Conservation (phyloP, 2,888 invertebrate species). For the Tiliacea citrago region DNA sequence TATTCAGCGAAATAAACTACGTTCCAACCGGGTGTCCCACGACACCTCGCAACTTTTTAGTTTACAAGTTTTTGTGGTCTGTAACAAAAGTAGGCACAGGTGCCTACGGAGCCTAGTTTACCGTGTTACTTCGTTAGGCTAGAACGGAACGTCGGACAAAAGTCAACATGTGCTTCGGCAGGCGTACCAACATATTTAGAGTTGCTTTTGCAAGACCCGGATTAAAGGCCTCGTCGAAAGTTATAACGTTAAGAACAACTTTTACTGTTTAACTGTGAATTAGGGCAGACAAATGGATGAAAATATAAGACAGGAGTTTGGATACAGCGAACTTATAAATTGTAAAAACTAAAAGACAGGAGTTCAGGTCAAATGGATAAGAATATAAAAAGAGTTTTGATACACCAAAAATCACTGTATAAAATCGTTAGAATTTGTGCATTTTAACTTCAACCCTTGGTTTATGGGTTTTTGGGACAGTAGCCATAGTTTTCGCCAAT, state of each 20-base stretch:
- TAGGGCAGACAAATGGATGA: neutral
- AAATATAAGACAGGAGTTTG: neutral
- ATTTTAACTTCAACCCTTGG: neutral
- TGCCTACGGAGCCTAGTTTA: constrained; percentile 6
- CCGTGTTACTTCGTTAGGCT: constrained; percentile 18
- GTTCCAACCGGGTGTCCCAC: too few relatives aligned
- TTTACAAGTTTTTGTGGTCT: neutral
- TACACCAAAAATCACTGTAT: neutral
- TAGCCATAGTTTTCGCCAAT: neutral
- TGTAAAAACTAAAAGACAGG: neutral
- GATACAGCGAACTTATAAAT: neutral
- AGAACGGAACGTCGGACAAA: constrained; percentile 5
- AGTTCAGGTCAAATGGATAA: neutral
- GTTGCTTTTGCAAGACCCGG: neutral
- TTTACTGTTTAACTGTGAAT: neutral
- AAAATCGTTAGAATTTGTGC: neutral
- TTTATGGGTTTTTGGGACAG: neutral
- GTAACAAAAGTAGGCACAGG: constrained; percentile 4
- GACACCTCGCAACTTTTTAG: neutral
- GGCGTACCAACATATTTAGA: constrained; percentile 38
- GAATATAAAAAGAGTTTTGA: neutral
- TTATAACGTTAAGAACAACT: neutral
- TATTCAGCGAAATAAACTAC: too few relatives aligned
- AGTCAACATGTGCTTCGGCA: constrained; percentile 26
- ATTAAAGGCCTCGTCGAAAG: neutral